phyloP scores from a whole-genome alignment of 2,797 vertebrate species.

The Gallinago solitaria region DNA sequence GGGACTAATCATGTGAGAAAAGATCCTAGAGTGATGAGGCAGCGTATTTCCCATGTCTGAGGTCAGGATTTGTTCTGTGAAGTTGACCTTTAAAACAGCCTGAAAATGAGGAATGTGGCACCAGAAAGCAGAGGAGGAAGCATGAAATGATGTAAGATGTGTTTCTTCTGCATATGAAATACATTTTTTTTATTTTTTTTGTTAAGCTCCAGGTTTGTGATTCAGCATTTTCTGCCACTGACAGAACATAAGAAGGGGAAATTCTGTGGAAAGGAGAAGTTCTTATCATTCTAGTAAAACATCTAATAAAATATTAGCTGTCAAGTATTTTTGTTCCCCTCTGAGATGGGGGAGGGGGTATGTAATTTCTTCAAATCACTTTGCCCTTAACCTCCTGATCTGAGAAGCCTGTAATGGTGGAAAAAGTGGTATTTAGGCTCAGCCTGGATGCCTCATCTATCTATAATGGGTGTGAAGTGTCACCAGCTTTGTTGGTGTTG shows the following conservation, averaged over 20 bases:
- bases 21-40: conserved; percentile 50
- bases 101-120: conserved; percentile 63
- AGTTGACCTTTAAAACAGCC: conserved; percentile 54
- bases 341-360: neutral
- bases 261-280: neutral
- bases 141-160: conserved; percentile 53
- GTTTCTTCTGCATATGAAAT: conserved; percentile 39
- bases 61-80: conserved; percentile 51
- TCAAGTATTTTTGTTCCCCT: neutral
- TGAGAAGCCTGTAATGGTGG: neutral
- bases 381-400: neutral
- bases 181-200: neutral
- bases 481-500: neutral
- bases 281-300: neutral
- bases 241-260: neutral
- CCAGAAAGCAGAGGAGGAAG: conserved; percentile 51
- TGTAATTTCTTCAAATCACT: neutral
- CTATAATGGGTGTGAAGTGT: neutral
- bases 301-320: neutral
- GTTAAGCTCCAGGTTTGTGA: conserved; percentile 46
- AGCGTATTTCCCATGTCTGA: conserved; percentile 48
- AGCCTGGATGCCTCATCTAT: neutral
- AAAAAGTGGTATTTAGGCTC: neutral
- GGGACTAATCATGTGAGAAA: conserved; percentile 49
- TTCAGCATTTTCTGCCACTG: conserved; percentile 51